Evolutionary conservation across 2,797 vertebrate species (phyloP), one percentile per base, ranked within the genome.

Genomic region (Pseudochaenichthys georgianus): DNA sequence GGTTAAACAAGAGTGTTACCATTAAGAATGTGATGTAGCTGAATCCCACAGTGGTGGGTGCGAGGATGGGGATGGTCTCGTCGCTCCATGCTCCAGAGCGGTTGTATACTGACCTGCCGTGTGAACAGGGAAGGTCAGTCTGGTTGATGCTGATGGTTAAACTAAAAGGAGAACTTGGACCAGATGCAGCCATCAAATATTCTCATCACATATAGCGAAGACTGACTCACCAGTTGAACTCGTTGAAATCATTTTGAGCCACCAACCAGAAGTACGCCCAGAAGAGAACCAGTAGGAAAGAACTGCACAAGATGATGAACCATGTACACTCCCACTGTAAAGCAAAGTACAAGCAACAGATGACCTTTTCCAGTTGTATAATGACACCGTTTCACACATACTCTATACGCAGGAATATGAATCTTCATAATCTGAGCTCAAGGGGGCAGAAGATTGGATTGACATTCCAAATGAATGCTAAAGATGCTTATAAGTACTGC

Each of bases 261-360:
- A 97, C 96, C 96, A 96, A 95, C 98, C 98, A 99, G 94, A 99
- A 99, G 89, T 99, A 99, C 72, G 96, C 94, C 97, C 97, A 99
- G 60, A 96, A 88, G 69, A 98, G 94, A 0, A 97, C 96, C 86
- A 99, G 94, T 77, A 97, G 90, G 76, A 98, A 99, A 51, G 97
- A 96, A n/a, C 92, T 94, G 85, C 95, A 95, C 88, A 99, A 90
- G 89, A 99, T 93, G 87, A 95, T 46, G 90, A 99, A 97, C 98
- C 98, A 99, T 31, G 96, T 89, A 64, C 97, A 96, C 72, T 99
- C 98, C 98, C 98, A 99, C 98, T 99, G 88, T 12, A 16, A 76
- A 62, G 16, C 17, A 74, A 71, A 71, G 63, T 52, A 89, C 48
- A 75, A 19, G 63, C 16, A 17, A 41, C 4, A 54, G 3, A 43